phyloP scores from a whole-genome alignment of 2,113 vertebrate genomes.

The Nymphicus hollandicus region DNA sequence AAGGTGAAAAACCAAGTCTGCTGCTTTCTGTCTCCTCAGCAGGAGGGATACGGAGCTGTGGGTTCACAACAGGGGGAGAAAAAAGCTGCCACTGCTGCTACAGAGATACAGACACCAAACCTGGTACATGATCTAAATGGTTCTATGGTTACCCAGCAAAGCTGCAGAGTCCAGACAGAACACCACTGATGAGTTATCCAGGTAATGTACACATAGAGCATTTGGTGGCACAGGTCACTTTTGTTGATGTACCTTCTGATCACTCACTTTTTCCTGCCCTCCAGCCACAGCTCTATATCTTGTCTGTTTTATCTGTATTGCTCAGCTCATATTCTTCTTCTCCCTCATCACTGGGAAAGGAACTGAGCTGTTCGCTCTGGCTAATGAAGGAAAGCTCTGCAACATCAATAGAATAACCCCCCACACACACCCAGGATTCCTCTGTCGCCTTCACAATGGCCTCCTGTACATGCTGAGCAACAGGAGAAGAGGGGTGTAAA shows the following conservation, averaged over 20 bases:
- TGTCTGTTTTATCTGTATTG: neutral
- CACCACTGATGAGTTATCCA: neutral
- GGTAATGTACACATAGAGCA: neutral
- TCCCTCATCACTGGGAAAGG: neutral
- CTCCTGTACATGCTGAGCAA: neutral
- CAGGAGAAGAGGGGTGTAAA: neutral
- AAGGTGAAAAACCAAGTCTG: neutral
- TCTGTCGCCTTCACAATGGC: neutral
- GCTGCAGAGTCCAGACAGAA: neutral
- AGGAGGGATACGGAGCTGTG: neutral
- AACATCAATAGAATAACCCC: neutral
- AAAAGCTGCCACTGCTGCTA: neutral
- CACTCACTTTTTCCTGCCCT: neutral
- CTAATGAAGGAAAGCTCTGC: neutral
- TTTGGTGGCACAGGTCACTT: neutral
- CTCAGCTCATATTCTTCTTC: neutral
- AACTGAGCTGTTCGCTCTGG: neutral
- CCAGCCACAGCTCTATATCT: neutral
- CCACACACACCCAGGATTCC: neutral
- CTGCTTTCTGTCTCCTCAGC: neutral
- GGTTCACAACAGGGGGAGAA: neutral
- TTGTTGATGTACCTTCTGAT: neutral
- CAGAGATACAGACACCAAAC: neutral
- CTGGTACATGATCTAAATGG: neutral
- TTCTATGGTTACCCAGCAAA: neutral